Evolutionary conservation across 2,888 invertebrate species (phyloP), one percentile per base, ranked within the genome.

Genomic region (Pseudococcus viburni): DNA sequence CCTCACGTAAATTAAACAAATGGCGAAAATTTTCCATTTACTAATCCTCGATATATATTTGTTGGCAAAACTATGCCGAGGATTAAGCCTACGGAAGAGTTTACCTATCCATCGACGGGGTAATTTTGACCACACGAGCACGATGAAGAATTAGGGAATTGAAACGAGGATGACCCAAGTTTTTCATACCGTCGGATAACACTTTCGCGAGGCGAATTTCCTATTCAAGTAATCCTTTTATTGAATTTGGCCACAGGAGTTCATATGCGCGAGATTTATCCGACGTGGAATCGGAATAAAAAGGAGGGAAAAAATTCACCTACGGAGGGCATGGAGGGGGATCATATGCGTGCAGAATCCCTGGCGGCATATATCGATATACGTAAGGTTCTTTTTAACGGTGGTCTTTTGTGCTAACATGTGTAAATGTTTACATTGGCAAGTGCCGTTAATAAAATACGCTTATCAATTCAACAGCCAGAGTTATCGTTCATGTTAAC

Each of bases 381-480:
- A 77, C 77, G 26, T 39, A 15, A 77, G 77, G 77, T 77, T 85
- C 55, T 85, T 51, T 55, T 51, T 84, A 39, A 33, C 33, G 48
- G 51, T 55, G 19, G 33, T 85, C 46, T 51, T 85, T 85, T 51
- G 55, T 51, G 84, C 51, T 85, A 85, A 55, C 51, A 33, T 85
- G 84, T 85, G 51, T 85, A 85, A 85, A 85, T 85, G 22, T 85
- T 85, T 85, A 85, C 84, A 55, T n/a, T 55, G 51, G 26, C 84
- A 55, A 85, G 51, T 22, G 26, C 84, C 84, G 84, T 85, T 85
- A 85, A 85, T 85, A 85, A 85, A 55, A 85, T 85, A 85, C 84
- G 46, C 55, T 87, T 87, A 87, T 86, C 85, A 68, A 86, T 87
- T 87, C 87, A 87, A 87, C 87, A 87, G 80, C 87, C 17, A 48